phyloP scores from a whole-genome alignment of 1,140 invertebrate genomes.

The Nephila pilipes region DNA sequence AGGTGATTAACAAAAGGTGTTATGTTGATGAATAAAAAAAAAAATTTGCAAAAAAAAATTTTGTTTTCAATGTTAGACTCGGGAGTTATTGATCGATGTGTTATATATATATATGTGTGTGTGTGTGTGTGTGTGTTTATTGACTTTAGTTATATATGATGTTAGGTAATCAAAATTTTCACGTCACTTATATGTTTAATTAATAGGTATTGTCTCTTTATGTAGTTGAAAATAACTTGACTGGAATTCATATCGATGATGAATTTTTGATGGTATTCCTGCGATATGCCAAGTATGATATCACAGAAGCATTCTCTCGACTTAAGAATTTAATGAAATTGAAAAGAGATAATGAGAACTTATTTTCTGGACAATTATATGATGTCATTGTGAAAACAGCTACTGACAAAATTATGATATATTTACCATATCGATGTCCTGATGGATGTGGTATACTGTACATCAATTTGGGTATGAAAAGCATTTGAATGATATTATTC shows the following conservation, averaged over 20 bases:
- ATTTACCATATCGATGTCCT: not conserved
- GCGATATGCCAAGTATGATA: not conserved
- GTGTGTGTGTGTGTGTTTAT: no score
- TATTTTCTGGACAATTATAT: not conserved
- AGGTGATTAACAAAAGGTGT: no score
- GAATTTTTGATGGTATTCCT: not conserved
- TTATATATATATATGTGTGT: no score
- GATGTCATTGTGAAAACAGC: not conserved
- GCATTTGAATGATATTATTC: no score
- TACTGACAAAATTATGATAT: not conserved
- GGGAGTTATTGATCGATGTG: no score
- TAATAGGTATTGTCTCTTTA: no score
- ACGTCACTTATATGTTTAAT: no score
- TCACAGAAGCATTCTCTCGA: not conserved
- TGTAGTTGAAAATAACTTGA: not conserved
- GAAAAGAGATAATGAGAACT: not conserved
- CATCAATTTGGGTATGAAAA: not conserved
- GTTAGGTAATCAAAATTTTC: no score
- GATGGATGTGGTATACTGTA: not conserved
- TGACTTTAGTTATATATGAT: no score
- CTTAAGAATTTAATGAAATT: not conserved
- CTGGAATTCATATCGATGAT: not conserved
- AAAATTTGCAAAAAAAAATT: no score
- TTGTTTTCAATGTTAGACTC: no score
- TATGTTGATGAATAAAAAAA: no score